Evolutionary conservation across 2,797 vertebrate genomes (phyloP).

Genomic region (Schizopygopsis pylzovi): DNA sequence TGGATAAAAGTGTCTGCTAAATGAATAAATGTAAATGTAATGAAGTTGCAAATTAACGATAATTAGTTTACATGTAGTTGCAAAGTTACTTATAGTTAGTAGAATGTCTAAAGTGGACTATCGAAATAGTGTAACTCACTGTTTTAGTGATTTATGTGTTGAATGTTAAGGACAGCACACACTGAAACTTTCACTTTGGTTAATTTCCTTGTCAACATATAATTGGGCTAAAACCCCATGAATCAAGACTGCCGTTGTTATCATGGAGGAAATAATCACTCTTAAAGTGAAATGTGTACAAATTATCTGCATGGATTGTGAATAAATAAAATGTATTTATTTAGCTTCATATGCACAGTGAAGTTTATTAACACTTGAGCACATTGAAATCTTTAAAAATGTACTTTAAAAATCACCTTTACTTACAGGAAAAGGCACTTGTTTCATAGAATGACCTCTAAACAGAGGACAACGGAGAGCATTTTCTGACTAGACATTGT

Average conservation of each 20-base stretch:
- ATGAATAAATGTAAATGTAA: too few relatives aligned
- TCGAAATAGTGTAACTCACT: background rate
- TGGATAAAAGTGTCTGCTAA: too few relatives aligned
- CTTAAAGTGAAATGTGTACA: background rate
- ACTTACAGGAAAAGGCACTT: background rate
- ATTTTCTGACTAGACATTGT: background rate
- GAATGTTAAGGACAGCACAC: background rate
- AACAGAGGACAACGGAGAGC: background rate
- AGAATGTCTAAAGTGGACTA: too few relatives aligned
- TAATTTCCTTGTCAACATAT: background rate
- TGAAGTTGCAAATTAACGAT: too few relatives aligned
- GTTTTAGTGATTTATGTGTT: background rate
- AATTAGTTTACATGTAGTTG: too few relatives aligned
- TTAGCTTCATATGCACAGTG: background rate
- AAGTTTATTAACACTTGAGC: background rate
- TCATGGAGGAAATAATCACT: background rate
- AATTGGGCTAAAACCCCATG: background rate
- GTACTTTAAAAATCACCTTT: background rate
- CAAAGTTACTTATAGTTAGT: too few relatives aligned
- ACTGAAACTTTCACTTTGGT: background rate
- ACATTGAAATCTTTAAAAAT: background rate
- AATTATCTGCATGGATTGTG: background rate
- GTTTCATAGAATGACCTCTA: background rate
- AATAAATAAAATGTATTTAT: background rate
- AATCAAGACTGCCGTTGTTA: background rate